Evolutionary conservation across 2,113 vertebrate species (phyloP), one percentile per base, ranked within the genome.

Genomic region (Pseudolaguvia tuberculata): DNA sequence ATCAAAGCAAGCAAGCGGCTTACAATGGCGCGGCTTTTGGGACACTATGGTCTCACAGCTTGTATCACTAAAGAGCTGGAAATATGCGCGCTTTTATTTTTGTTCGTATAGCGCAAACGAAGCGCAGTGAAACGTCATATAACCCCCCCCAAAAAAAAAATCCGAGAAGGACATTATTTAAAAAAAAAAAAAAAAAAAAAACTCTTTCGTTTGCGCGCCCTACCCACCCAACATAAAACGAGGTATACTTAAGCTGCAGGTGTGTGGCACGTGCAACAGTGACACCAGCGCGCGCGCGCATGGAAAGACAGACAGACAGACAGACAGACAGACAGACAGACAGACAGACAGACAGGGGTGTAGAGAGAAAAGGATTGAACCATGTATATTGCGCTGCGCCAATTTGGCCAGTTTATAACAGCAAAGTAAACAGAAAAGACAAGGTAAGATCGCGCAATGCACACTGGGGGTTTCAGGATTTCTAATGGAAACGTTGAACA

Each of bases 211-310:
- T 42, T 27, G 14, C 42, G 27, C 23, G 53, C 78, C 85, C 86
- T 78, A 81, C 83, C 80, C 75, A 81, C 83, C 80, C 75, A 67
- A 58, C 35, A 71, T 45, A 31, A 27, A 78, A 79, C 69, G 31
- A 61, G 57, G 47, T 25, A 42, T 42, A 77, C 67, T 66, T 52
- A 35, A 74, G 72, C 76, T 71, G 88, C 90, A 91, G 90, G 90
- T 91, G 90, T 89, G 88, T 83, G 79, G 74, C 79, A 80, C 73
- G 82, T 86, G 83, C 73, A 68, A 27, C 63, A 31, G 27, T 51
- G 59, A 66, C 27, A 23, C 63, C 27, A 18, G 21, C 51, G 35
- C 29, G 4, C 72, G 14, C 45, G 10, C 68, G 5, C 52, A 39
- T 29, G 3, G 15, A 66, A 10, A 3, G 2, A 47, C 14, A 47